Conservation (phyloP, 2,888 invertebrate genomes). For the Apeira syringaria region DNA sequence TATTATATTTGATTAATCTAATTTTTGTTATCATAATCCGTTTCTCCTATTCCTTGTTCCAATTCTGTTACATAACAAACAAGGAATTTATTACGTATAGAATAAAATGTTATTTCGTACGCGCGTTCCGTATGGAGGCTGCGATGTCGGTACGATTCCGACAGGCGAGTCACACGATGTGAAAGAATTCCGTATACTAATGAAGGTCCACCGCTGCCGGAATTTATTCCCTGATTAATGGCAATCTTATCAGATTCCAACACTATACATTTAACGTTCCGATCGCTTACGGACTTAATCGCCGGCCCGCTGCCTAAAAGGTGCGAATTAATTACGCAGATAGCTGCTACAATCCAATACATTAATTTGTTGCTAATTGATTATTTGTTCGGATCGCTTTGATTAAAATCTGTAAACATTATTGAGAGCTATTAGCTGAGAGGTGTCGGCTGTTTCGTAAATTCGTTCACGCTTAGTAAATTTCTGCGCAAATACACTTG, state of each 20-base stretch:
- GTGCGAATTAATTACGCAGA: conserved; percentile 70
- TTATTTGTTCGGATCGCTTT: conserved; percentile 50
- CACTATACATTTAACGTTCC: conserved; percentile 58
- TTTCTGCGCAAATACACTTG: conserved; percentile 8
- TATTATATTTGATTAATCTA: no score
- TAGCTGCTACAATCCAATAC: conserved; percentile 56
- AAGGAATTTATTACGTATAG: not conserved
- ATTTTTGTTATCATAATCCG: no score
- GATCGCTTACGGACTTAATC: conserved; percentile 56
- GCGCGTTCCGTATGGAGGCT: conserved; percentile 1
- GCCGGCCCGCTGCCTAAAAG: conserved; percentile 51
- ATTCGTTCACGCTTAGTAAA: conserved; percentile 8
- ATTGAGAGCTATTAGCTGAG: conserved; percentile 19
- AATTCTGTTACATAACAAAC: not conserved
- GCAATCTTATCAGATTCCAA: conserved; percentile 69
- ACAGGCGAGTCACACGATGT: conserved; percentile 1
- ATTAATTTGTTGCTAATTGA: conserved; percentile 59
- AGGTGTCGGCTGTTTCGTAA: conserved; percentile 14
- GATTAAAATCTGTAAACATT: conserved; percentile 41
- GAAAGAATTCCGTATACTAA: conserved; percentile 41
- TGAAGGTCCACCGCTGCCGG: conserved; percentile 47
- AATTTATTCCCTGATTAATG: conserved; percentile 65
- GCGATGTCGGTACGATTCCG: not conserved
- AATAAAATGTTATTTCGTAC: conserved; percentile 1
- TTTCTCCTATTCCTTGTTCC: not conserved